Conservation (phyloP, 2,797 vertebrate species). For the Hemibagrus guttatus region DNA sequence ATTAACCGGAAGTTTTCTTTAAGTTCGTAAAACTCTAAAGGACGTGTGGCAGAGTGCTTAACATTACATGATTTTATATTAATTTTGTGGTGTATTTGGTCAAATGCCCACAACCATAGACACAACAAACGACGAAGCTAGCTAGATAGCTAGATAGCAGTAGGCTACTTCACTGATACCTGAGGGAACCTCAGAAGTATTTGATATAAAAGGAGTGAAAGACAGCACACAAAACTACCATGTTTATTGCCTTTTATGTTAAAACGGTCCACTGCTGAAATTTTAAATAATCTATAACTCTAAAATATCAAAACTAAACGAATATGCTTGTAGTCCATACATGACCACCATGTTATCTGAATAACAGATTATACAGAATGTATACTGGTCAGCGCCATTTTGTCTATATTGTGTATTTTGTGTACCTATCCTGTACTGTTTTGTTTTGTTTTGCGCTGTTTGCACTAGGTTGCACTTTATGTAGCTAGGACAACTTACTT, state of each 20-base stretch:
- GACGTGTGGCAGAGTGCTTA: neutral
- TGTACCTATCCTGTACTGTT: too few relatives aligned
- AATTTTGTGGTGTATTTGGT: neutral
- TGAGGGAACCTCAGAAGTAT: neutral
- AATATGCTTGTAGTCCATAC: too few relatives aligned
- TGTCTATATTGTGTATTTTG: too few relatives aligned
- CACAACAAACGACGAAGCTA: neutral
- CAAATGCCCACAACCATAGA: neutral
- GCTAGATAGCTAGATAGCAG: neutral
- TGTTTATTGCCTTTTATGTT: neutral
- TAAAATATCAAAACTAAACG: neutral
- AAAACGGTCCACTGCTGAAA: neutral
- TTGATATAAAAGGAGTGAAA: neutral
- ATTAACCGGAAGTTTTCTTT: neutral
- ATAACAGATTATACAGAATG: too few relatives aligned
- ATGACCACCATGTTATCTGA: too few relatives aligned
- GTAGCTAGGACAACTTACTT: too few relatives aligned
- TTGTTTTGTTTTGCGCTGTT: too few relatives aligned
- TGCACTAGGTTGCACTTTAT: too few relatives aligned
- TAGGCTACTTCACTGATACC: neutral
- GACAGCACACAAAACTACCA: neutral
- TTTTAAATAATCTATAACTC: neutral
- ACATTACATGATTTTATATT: neutral
- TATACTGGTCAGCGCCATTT: too few relatives aligned
- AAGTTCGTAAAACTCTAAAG: neutral